phyloP scores from a whole-genome alignment of 64 coral and sea anemone species.

The Montipora foliosa region DNA sequence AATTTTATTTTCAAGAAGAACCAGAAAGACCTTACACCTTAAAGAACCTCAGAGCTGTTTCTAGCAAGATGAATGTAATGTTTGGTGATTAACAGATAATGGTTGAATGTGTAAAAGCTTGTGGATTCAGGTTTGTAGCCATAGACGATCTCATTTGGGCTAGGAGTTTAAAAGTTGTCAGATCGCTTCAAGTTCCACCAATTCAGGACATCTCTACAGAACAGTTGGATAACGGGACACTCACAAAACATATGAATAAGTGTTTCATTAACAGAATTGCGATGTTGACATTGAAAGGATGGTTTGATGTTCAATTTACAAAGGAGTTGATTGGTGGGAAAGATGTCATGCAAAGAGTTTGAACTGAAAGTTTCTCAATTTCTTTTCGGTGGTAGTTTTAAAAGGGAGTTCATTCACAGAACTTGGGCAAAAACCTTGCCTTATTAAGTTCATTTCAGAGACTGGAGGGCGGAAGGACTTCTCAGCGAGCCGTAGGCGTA shows the following conservation, averaged over 20 bases:
- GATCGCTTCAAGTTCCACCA: background rate
- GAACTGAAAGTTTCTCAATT: background rate
- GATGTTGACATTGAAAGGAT: background rate
- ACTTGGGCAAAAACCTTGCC: background rate
- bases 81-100: background rate
- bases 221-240: background rate
- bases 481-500: background rate
- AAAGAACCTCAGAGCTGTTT: background rate
- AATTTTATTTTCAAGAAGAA: background rate
- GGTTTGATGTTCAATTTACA: background rate
- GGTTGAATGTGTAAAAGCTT: background rate
- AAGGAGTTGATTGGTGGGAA: background rate
- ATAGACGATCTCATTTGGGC: background rate
- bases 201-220: background rate
- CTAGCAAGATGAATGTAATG: background rate
- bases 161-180: background rate
- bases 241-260: background rate
- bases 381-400: background rate
- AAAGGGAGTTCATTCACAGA: background rate
- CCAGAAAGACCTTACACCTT: background rate
- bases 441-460: background rate
- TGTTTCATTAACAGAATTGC: background rate
- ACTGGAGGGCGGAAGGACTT: background rate
- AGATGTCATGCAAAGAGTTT: background rate
- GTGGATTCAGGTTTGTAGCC: background rate